Conservation (phyloP, 23 tunicate genomes). For the Trididemnum clinides region DNA sequence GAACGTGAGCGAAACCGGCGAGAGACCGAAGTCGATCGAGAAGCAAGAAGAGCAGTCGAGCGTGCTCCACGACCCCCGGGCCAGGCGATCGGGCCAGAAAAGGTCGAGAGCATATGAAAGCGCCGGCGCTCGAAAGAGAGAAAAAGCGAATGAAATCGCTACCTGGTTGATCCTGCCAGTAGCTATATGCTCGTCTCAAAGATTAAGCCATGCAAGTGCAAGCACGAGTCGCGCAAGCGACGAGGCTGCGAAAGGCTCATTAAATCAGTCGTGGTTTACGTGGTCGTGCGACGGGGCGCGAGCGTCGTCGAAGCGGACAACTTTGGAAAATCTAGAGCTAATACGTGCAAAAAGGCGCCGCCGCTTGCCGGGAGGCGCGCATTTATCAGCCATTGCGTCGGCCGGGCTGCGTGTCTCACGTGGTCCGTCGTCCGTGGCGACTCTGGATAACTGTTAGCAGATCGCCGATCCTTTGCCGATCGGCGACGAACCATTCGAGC, state of each 20-base stretch:
- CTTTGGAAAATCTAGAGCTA: background rate
- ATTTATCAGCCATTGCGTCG: background rate
- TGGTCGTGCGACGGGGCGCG: background rate
- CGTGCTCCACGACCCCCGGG: no score
- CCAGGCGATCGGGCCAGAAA: no score
- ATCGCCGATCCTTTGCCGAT: constrained; percentile 44
- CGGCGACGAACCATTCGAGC: constrained; percentile 49
- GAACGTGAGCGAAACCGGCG: no score
- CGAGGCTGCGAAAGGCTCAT: no score
- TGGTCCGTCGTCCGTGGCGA: constrained; percentile 39
- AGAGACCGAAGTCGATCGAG: no score
- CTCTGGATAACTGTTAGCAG: constrained; percentile 70
- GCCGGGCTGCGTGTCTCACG: background rate
- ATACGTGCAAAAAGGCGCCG: constrained; percentile 1
- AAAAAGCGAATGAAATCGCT: no score
- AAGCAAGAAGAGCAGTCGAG: no score
- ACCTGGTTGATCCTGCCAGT: constrained; percentile 14
- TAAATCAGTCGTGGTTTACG: no score
- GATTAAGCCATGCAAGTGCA: constrained; percentile 20
- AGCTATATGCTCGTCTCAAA: constrained; percentile 21
- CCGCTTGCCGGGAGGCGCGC: background rate
- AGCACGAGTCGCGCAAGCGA: no score
- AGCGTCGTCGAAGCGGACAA: background rate
- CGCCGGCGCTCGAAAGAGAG: no score
- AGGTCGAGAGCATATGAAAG: no score